Conservation (phyloP, 64 coral and sea anemone genomes). For the Actinia equina region DNA sequence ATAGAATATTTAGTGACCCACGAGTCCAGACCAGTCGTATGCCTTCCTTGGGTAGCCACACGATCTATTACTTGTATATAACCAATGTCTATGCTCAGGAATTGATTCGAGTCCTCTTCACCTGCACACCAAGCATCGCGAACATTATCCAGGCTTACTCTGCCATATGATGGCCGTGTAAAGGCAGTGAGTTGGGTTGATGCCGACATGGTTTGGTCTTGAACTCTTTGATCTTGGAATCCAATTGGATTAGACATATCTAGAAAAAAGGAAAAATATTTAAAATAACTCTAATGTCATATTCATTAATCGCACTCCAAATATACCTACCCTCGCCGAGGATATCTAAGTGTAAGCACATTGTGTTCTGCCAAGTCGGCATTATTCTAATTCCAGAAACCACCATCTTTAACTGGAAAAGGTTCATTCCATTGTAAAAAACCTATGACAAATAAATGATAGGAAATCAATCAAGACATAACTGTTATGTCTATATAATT, state of each 20-base stretch:
- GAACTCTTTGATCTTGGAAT: not conserved
- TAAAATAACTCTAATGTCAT: no score
- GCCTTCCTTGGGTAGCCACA: not conserved
- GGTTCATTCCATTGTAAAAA: not conserved
- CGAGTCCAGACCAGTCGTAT: not conserved
- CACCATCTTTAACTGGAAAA: not conserved
- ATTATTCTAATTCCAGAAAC: not conserved
- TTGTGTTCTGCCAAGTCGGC: not conserved
- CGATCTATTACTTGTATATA: constrained; percentile 2
- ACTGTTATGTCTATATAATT: no score
- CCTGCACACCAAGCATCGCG: constrained; percentile 57
- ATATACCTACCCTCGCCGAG: not conserved
- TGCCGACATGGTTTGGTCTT: not conserved
- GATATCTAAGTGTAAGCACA: not conserved
- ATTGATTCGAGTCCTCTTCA: constrained; percentile 29
- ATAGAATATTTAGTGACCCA: constrained; percentile 33
- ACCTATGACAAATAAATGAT: not conserved
- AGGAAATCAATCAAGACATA: no score
- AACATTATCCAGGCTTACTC: constrained; percentile 35
- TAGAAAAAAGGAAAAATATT: no score
- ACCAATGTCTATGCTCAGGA: constrained; percentile 58
- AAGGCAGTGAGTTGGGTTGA: not conserved
- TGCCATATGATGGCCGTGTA: constrained; percentile 38
- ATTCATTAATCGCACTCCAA: no score
- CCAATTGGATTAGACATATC: not conserved